These are phyloP conservation scores for Choristoneura fumiferana DNA, from an alignment of 1,140 invertebrate species.

Conservation along the genomic window DNA sequence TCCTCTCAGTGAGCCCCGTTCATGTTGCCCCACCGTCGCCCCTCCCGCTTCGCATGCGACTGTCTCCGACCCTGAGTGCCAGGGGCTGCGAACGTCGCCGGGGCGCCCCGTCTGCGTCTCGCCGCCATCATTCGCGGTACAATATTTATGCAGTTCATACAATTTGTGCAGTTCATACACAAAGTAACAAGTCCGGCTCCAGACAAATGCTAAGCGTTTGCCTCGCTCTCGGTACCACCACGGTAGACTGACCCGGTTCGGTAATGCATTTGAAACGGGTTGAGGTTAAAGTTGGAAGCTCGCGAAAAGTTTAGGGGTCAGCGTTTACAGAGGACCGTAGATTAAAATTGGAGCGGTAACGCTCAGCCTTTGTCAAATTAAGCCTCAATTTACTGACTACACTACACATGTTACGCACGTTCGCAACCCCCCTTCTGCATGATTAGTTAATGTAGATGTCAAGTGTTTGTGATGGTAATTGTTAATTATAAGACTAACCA, in stretches of 20 bases:
- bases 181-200: constrained; percentile 28
- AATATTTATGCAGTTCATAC: constrained; percentile 44
- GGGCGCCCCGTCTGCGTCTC: constrained; percentile 44
- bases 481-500: constrained; percentile 21
- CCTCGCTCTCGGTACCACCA: not conserved
- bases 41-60: constrained; percentile 76
- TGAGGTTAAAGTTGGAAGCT: constrained; percentile 5
- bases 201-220: constrained; percentile 37
- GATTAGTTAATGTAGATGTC: constrained; percentile 64
- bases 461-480: constrained; percentile 53
- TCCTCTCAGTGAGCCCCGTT: constrained; percentile 78
- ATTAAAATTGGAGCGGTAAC: constrained; percentile 25
- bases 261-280: constrained; percentile 6
- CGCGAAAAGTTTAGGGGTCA: constrained; percentile 11
- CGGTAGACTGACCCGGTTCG: not conserved
- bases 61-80: constrained; percentile 72
- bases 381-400: constrained; percentile 34
- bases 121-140: constrained; percentile 57
- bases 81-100: constrained; percentile 71
- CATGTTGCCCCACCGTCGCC: constrained; percentile 77
- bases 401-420: constrained; percentile 58
- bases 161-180: constrained; percentile 43
- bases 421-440: constrained; percentile 75
- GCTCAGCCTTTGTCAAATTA: constrained; percentile 47
- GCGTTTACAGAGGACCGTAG: not conserved